phyloP scores from a whole-genome alignment of 1,140 invertebrate species.

The Branchinecta lynchi region DNA sequence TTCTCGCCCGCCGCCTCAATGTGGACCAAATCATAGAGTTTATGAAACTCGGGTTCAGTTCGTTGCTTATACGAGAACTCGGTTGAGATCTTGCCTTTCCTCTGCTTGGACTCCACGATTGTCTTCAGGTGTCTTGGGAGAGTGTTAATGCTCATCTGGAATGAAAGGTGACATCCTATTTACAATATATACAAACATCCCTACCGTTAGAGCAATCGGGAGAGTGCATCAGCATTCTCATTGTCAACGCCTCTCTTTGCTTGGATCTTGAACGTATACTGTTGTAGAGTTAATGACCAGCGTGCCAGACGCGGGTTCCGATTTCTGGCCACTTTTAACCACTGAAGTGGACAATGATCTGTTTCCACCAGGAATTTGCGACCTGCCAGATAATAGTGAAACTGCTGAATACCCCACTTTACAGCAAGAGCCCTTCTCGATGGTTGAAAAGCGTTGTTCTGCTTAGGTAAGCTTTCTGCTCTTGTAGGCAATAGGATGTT shows the following conservation, averaged over 20 bases:
- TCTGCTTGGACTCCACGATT: no score
- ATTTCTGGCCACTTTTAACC: background rate
- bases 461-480: conserved; percentile 29
- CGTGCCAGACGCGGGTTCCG: background rate
- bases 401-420: conserved; percentile 27
- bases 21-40: no score
- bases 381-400: conserved; percentile 29
- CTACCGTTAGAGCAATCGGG: no score
- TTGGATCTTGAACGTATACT: background rate
- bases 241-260: background rate
- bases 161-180: no score
- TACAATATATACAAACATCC: no score
- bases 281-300: background rate
- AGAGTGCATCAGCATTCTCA: no score
- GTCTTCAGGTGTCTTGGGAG: no score
- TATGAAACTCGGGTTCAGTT: no score
- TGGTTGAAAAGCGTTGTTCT: conserved; percentile 32
- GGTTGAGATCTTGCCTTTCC: no score
- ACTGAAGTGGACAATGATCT: conserved; percentile 31
- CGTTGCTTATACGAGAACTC: no score
- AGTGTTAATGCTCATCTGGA: no score
- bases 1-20: no score
- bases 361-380: conserved; percentile 28
- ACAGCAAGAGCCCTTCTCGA: conserved; percentile 30
- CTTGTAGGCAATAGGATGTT: conserved; percentile 28